Evolutionary conservation across 2,797 vertebrate species (phyloP).

Genomic region (Phoeniculus purpureus): DNA sequence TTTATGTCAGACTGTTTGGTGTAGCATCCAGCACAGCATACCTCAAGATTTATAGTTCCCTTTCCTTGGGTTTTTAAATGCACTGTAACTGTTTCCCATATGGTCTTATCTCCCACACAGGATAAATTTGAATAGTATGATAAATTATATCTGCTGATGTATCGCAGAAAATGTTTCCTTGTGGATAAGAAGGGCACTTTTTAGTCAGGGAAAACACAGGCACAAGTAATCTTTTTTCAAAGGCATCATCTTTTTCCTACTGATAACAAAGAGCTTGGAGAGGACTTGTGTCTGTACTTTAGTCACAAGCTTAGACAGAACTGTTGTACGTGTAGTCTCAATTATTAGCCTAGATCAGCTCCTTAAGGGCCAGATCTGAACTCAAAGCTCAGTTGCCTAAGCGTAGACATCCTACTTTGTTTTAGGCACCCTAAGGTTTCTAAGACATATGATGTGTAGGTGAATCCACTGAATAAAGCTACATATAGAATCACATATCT

Average conservation of each 20-base stretch:
- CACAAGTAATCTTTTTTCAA: not conserved
- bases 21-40: constrained; percentile 25
- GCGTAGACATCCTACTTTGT: not conserved
- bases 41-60: constrained; percentile 42
- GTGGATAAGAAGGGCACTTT: constrained; percentile 3
- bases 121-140: constrained; percentile 32
- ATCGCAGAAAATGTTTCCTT: constrained; percentile 19
- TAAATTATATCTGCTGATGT: constrained; percentile 18
- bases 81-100: constrained; percentile 28
- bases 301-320: not conserved
- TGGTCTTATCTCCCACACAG: constrained; percentile 39
- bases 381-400: not conserved
- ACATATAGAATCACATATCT: not conserved
- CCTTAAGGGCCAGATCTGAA: not conserved
- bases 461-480: not conserved
- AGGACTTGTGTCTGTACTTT: not conserved
- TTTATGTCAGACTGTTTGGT: constrained; percentile 6
- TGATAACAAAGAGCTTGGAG: not conserved
- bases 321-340: not conserved
- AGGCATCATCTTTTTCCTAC: not conserved
- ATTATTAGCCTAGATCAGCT: not conserved
- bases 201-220: not conserved
- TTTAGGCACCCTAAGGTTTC: not conserved
- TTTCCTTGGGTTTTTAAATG: constrained; percentile 32
- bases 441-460: not conserved